Evolutionary conservation across 2,888 invertebrate species (phyloP).

Genomic region (Synanthedon andrenaeformis): DNA sequence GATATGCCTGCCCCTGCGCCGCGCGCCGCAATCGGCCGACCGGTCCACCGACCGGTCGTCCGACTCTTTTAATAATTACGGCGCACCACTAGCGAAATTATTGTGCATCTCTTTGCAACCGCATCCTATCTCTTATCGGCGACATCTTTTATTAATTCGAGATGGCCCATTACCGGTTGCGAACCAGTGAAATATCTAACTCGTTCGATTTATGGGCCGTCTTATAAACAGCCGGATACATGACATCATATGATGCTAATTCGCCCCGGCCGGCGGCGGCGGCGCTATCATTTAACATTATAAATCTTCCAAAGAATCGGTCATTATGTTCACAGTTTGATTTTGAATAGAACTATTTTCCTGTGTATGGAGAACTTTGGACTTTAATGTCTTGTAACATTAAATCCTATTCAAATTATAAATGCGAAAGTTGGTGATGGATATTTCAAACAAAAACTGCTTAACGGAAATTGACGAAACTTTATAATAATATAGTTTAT

Average conservation of each 20-base stretch:
- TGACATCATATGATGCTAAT: slow-evolving; percentile 62
- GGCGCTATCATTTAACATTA: slow-evolving; percentile 41
- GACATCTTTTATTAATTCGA: slow-evolving; percentile 58
- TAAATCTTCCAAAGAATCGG: slow-evolving; percentile 39
- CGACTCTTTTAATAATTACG: slow-evolving; percentile 57
- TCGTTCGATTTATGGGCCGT: slow-evolving; percentile 49
- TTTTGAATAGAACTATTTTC: slow-evolving; percentile 8
- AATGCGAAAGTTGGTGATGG: too few relatives aligned
- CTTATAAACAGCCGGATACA: slow-evolving; percentile 49
- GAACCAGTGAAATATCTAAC: slow-evolving; percentile 45
- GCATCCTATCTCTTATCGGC: slow-evolving; percentile 39
- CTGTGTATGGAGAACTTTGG: neutral
- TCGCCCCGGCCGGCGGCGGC: slow-evolving; percentile 31
- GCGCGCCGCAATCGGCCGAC: slow-evolving; percentile 18
- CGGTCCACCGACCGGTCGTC: slow-evolving; percentile 14
- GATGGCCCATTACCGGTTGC: slow-evolving; percentile 58
- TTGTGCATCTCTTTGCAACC: slow-evolving; percentile 38
- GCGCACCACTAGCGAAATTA: slow-evolving; percentile 58
- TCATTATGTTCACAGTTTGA: slow-evolving; percentile 23
- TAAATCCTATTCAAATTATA: too few relatives aligned
- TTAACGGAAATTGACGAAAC: too few relatives aligned
- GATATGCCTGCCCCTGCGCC: slow-evolving; percentile 53
- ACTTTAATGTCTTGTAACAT: too few relatives aligned
- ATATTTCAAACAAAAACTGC: too few relatives aligned
- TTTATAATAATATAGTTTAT: too few relatives aligned